Conservation (phyloP, 2,888 invertebrate genomes). For the Pachymerium ferrugineum region DNA sequence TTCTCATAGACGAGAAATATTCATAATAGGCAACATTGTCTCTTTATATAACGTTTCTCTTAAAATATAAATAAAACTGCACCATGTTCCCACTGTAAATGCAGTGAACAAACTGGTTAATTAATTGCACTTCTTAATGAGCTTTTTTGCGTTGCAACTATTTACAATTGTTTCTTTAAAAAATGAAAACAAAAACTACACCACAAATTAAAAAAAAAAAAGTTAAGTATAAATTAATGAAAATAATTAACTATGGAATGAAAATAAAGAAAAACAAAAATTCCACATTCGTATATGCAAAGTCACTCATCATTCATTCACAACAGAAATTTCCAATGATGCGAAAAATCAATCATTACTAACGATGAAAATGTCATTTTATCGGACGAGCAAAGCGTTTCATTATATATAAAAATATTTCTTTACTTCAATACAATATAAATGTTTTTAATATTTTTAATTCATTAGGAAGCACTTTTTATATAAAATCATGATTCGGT, state of each 20-base stretch:
- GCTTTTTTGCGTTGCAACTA: too few relatives aligned
- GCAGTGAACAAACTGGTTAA: neutral
- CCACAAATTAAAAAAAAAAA: neutral
- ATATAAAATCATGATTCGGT: neutral
- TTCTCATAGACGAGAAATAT: too few relatives aligned
- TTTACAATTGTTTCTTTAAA: neutral
- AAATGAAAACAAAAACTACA: neutral
- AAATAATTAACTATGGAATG: constrained; percentile 13
- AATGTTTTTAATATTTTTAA: neutral
- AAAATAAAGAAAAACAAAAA: neutral
- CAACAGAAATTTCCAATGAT: too few relatives aligned
- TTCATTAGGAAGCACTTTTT: neutral
- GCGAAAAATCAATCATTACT: neutral
- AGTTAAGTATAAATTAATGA: constrained; percentile 21
- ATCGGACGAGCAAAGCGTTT: neutral
- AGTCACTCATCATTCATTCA: neutral
- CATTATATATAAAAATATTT: neutral
- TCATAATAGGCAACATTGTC: neutral
- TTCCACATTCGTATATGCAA: neutral
- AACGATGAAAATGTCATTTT: neutral
- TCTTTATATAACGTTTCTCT: neutral
- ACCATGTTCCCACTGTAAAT: neutral
- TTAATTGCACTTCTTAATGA: constrained; percentile 21
- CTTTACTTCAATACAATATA: neutral
- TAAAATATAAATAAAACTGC: constrained; percentile 18